Evolutionary conservation across 2,888 invertebrate species (phyloP).

Genomic region (Timandra comae): DNA sequence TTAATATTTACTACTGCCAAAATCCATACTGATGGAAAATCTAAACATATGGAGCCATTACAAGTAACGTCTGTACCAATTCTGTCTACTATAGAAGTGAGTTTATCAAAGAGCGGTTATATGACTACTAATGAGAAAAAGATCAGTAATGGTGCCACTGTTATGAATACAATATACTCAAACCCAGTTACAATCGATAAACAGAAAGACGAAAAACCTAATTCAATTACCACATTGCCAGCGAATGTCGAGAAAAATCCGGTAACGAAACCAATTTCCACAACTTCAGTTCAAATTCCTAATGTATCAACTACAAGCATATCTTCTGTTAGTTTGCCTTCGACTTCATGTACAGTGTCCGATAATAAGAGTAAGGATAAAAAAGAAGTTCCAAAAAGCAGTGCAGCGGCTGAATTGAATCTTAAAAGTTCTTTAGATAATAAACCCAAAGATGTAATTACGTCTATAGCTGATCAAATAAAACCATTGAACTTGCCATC

Average conservation of each 20-base stretch:
- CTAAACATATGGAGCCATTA: constrained; percentile 54
- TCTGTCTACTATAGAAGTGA: constrained; percentile 55
- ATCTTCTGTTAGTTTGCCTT: constrained; percentile 2
- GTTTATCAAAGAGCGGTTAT: constrained; percentile 32
- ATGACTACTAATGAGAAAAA: constrained; percentile 21
- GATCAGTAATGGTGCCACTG: constrained; percentile 20
- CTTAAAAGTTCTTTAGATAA: no score
- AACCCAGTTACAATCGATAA: constrained; percentile 6
- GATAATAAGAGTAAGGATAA: no score
- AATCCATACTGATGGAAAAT: constrained; percentile 57
- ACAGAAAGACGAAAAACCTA: constrained; percentile 14
- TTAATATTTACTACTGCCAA: constrained; percentile 70
- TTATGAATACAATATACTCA: constrained; percentile 18
- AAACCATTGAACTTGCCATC: constrained; percentile 4
- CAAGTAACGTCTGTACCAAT: constrained; percentile 60
- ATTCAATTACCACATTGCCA: neutral
- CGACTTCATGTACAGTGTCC: neutral
- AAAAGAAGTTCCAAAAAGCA: no score
- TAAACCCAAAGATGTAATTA: neutral
- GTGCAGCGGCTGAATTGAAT: no score
- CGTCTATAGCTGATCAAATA: constrained; percentile 2
- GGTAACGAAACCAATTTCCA: neutral
- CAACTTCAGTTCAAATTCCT: no score
- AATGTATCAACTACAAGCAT: neutral
- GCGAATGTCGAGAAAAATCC: neutral